A percentile compares a stretch with the other conserved stretches of the same genome.
Evolutionary conservation across 2,888 invertebrate species (phyloP).

Genomic region (Lepidochitona cinerea): DNA sequence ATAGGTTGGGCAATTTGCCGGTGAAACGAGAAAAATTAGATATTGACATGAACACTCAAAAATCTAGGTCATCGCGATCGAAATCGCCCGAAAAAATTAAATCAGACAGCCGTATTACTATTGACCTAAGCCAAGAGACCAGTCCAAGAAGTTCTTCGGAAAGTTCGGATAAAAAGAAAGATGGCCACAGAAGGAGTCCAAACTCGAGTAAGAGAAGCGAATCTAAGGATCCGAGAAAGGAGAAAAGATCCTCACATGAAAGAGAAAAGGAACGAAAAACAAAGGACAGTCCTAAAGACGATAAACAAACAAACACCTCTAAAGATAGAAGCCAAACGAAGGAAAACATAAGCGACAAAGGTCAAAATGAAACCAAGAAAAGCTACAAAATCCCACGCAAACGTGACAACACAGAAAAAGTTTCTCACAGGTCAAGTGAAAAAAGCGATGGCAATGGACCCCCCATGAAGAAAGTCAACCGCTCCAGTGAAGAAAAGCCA

Average conservation of each 20-base stretch:
- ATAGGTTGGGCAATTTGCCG: not conserved
- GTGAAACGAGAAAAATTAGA: not conserved
- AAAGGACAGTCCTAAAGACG: not conserved
- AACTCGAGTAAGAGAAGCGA: not conserved
- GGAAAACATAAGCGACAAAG: not conserved
- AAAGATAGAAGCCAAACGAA: not conserved
- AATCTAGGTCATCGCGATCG: not conserved
- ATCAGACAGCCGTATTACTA: not conserved
- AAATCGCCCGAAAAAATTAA: not conserved
- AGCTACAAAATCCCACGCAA: not conserved
- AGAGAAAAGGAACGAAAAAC: not conserved
- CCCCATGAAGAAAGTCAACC: conserved; percentile 75
- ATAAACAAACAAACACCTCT: not conserved
- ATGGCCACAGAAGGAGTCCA: not conserved
- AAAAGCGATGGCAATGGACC: conserved; percentile 73
- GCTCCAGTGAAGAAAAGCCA: not conserved
- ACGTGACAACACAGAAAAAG: not conserved
- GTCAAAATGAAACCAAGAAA: not conserved
- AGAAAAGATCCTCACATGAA: not conserved
- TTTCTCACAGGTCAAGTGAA: not conserved
- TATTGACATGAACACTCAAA: not conserved
- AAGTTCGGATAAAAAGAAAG: not conserved
- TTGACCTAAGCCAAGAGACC: no score
- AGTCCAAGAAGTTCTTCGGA: no score
- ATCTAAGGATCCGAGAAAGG: not conserved